Conservation (phyloP, 2,797 vertebrate genomes). For the Sardinella longiceps region DNA sequence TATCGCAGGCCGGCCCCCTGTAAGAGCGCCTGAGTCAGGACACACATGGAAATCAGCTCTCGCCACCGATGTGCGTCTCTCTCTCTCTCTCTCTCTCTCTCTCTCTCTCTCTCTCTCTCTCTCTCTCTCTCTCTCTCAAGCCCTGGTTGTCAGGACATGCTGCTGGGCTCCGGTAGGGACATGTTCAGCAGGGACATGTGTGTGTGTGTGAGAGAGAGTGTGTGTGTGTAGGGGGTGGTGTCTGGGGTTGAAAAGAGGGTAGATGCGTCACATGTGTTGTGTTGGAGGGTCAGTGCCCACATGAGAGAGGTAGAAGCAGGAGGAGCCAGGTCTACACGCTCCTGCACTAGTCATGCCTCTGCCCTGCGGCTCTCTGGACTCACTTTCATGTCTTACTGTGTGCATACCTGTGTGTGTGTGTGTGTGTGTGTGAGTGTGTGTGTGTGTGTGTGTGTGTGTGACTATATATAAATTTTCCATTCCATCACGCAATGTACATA, state of each 20-base stretch:
- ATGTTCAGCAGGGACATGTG: background rate
- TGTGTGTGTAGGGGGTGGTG: background rate
- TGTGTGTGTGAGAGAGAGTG: background rate
- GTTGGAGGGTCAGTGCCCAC: background rate
- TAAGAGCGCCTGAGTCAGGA: constrained; percentile 29
- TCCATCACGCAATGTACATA: background rate
- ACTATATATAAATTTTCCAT: background rate
- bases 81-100: background rate
- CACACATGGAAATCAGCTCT: constrained; percentile 27
- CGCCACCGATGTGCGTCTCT: background rate
- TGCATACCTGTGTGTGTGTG: background rate
- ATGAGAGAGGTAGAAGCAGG: background rate
- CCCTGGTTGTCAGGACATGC: background rate
- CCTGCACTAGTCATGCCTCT: background rate
- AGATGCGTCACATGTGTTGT: background rate
- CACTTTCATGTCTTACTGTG: background rate
- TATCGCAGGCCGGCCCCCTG: constrained; percentile 61
- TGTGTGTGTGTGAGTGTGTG: constrained; percentile 10
- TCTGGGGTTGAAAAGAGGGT: background rate
- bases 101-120: background rate
- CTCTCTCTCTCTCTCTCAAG: background rate
- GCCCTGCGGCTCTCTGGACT: background rate
- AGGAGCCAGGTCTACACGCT: background rate
- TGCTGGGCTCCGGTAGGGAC: background rate
- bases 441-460: constrained; percentile 23